Conservation (phyloP, 2,113 vertebrate species). For the Phoenicopterus ruber region DNA sequence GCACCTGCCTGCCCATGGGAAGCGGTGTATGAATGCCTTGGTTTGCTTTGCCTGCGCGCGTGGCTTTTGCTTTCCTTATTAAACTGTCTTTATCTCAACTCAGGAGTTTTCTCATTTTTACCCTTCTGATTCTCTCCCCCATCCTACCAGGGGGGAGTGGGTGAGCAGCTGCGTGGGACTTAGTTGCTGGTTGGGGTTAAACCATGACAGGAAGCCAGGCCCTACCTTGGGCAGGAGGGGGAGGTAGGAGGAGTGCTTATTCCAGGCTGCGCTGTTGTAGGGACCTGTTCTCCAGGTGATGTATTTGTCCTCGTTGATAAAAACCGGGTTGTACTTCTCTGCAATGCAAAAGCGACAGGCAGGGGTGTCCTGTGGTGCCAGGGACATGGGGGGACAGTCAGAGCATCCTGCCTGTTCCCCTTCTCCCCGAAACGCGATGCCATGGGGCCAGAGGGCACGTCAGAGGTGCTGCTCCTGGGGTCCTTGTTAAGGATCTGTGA, state of each 20-base stretch:
- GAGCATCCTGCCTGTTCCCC: not conserved
- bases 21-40: too few relatives aligned
- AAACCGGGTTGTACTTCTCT: constrained; percentile 47
- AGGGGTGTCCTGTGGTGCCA: not conserved
- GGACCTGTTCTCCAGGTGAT: constrained; percentile 34
- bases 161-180: too few relatives aligned
- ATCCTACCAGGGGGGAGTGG: too few relatives aligned
- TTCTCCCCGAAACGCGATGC: not conserved
- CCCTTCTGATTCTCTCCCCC: too few relatives aligned
- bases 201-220: too few relatives aligned
- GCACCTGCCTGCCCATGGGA: too few relatives aligned
- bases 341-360: not conserved
- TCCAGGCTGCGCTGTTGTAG: constrained; percentile 27
- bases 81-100: too few relatives aligned
- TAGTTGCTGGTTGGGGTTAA: too few relatives aligned
- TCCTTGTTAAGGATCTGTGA: not conserved
- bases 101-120: too few relatives aligned
- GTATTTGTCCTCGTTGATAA: not conserved
- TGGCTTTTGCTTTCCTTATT: too few relatives aligned
- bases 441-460: accelerated
- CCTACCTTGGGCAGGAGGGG: constrained; percentile 55
- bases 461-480: not conserved
- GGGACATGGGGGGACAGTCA: accelerated
- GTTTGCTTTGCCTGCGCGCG: too few relatives aligned
- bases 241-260: constrained; percentile 34